Conservation (phyloP, 2,797 vertebrate species). For the Sebastes diaconus region DNA sequence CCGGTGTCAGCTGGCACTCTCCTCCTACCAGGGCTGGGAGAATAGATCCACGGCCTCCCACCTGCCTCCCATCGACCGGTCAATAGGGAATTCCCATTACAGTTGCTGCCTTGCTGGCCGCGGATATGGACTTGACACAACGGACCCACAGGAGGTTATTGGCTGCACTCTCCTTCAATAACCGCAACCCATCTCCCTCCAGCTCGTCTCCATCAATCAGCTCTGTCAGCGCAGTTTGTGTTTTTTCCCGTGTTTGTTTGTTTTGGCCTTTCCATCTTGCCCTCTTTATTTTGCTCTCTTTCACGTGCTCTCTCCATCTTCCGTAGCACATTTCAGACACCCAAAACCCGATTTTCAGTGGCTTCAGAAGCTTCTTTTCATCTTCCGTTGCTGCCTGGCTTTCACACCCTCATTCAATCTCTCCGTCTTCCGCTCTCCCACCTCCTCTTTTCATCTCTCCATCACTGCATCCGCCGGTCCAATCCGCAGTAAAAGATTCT, state of each 20-base stretch:
- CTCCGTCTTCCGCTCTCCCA: conserved; percentile 36
- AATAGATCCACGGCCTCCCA: conserved; percentile 58
- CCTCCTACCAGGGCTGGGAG: conserved; percentile 8
- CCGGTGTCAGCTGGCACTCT: conserved; percentile 38
- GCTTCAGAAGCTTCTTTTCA: conserved; percentile 55
- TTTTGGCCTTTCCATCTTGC: conserved; percentile 25
- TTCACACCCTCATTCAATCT: conserved; percentile 58
- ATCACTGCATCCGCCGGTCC: conserved; percentile 35
- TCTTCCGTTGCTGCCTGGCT: conserved; percentile 46
- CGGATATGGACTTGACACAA: conserved; percentile 68
- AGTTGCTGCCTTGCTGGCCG: conserved; percentile 58
- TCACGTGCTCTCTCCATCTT: conserved; percentile 20
- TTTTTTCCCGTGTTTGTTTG: conserved; percentile 33
- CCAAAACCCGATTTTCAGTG: conserved; percentile 38
- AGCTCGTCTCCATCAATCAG: conserved; percentile 57
- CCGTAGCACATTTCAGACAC: conserved; percentile 36
- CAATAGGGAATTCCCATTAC: conserved; percentile 67
- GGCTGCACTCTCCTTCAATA: conserved; percentile 68
- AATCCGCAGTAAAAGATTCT: conserved; percentile 37
- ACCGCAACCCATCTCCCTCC: conserved; percentile 52
- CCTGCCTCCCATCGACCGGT: conserved; percentile 51
- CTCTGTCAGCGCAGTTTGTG: conserved; percentile 37
- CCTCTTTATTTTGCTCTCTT: background rate
- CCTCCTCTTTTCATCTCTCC: conserved; percentile 57
- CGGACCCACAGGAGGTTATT: conserved; percentile 61